Base-by-base conservation (phyloP, 2,113 vertebrate species). In the Tricholaema leucomelas region DNA sequence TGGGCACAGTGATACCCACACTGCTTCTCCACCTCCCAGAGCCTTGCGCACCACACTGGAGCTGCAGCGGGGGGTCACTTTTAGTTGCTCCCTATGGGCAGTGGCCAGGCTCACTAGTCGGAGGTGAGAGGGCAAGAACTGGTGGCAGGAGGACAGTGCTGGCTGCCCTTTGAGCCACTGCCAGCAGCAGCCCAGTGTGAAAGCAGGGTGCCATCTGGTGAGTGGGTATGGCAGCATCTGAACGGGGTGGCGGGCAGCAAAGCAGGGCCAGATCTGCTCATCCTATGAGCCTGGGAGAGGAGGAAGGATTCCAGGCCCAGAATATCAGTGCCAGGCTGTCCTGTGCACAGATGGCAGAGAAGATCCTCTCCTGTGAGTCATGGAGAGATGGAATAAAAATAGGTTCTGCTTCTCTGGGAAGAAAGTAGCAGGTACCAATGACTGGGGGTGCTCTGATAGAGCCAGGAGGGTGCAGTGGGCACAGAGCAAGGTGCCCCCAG, bases 271-370 rank as follows among this genome's bases (percentile, higher is more conserved):
- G 54, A 31, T 61, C 14, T 30, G 84, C 83, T 46, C 96, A 88
- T 80, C 94, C 96, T 95, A 52, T 88, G 96, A 91, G 95, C 94
- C 81, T 38, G 85, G 36, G 85, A 81, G 95, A 85, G 96, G 95
- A 83, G 96, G 94, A 91, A 93, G 92, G 92, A 77, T 82, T 95
- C 90, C 97, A 95, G 97, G 93, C 86, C 94, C 73, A 81, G 96
- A 96, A 91, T 70, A 70, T 38, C 95, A 70, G 94, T 20, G 93
- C 95, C 56, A 66, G 3, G 93, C 96, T 95, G 96, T 75, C 93
- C 97, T 91, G 96, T 81, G 95, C 90, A 5, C 70, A 85, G 79
- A 65, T 95, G 92, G 97, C 95, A 73, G 91, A 83, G 91, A 42
- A 96, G 67, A 85, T 85, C 65, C 23, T 30, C 79, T 83, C 33